A percentile compares a stretch with the other conserved stretches of the same genome.
phyloP scores from a whole-genome alignment of 2,797 vertebrate genomes.

The Macropus fuliginosus region DNA sequence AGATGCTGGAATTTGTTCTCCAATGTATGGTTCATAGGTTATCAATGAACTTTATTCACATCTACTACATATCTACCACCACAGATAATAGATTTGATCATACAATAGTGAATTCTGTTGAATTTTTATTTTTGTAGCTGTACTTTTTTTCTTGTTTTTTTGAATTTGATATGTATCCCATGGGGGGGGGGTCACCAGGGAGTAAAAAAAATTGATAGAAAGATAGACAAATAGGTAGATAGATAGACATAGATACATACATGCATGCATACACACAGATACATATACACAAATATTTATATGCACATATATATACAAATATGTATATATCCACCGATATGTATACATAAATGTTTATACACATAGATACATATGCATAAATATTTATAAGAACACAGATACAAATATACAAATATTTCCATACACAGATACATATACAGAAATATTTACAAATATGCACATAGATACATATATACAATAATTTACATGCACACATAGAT shows the following conservation, averaged over 20 bases:
- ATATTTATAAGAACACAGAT: no score
- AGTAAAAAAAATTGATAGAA: background rate
- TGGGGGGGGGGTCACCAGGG: background rate
- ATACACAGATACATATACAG: no score
- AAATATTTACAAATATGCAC: no score
- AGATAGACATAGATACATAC: background rate
- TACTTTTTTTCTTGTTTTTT: background rate
- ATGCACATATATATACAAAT: no score
- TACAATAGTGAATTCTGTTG: slow-evolving; percentile 10
- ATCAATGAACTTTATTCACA: background rate
- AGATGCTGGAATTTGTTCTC: background rate
- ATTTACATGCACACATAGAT: no score
- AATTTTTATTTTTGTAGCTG: background rate
- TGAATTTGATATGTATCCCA: background rate
- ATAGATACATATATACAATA: no score
- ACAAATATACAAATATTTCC: background rate
- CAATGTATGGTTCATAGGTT: background rate
- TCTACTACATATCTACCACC: background rate
- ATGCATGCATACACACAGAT: no score
- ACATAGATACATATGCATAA: no score
- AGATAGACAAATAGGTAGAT: background rate
- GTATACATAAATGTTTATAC: no score
- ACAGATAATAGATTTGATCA: background rate
- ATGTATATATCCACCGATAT: no score
- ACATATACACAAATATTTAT: no score